Conservation (phyloP, 2,888 invertebrate species). For the Cantharis rustica region DNA sequence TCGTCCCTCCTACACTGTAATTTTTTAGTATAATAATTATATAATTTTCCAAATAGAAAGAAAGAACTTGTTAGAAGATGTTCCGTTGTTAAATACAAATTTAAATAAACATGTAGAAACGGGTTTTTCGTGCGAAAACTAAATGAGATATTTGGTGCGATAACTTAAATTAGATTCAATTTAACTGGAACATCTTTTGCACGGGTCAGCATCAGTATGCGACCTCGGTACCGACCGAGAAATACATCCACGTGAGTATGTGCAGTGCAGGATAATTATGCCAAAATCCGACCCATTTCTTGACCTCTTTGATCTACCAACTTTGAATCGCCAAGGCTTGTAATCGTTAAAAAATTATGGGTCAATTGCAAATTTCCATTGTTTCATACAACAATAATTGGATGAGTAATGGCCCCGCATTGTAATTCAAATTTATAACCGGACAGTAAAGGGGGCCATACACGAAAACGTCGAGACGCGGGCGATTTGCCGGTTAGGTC, state of each 20-base stretch:
- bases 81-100: not conserved
- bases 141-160: not conserved
- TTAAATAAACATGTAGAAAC: not conserved
- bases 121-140: not conserved
- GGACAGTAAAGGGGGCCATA: not conserved
- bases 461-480: not conserved
- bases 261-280: not conserved
- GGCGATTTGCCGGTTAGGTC: not conserved
- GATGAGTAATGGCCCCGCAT: not conserved
- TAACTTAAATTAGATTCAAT: slow-evolving; percentile 9
- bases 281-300: slow-evolving; percentile 9
- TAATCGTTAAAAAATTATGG: not conserved
- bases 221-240: slow-evolving; percentile 2
- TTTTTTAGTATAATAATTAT: too few species aligned
- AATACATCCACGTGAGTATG: not conserved
- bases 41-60: too few species aligned
- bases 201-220: slow-evolving; percentile 12
- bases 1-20: too few species aligned
- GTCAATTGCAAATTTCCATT: slow-evolving; percentile 1
- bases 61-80: not conserved
- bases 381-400: not conserved
- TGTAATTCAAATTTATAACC: not conserved
- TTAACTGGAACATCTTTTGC: slow-evolving; percentile 4
- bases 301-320: not conserved
- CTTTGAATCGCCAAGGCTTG: not conserved